These are phyloP conservation scores for Erpobdella octoculata DNA, from an alignment of 2,888 invertebrate genomes.

Conservation along the genomic window DNA sequence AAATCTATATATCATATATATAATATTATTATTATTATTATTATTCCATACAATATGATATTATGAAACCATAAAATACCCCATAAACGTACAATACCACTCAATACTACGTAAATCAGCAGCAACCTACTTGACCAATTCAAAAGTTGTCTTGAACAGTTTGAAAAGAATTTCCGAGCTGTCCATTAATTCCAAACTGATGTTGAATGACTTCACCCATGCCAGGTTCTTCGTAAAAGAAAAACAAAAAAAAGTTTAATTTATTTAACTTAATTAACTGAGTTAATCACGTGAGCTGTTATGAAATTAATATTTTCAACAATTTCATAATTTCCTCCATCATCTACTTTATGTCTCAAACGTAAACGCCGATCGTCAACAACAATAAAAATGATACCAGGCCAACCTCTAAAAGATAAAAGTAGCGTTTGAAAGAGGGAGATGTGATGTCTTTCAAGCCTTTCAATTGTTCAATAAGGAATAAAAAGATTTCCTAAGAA, in stretches of 20 bases:
- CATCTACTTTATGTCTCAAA: no score
- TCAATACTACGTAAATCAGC: no score
- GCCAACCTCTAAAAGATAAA: constrained; percentile 75
- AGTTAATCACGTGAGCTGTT: neutral
- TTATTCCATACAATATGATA: neutral
- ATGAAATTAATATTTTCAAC: neutral
- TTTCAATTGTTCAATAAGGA: constrained; percentile 82
- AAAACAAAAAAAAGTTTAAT: constrained; percentile 1
- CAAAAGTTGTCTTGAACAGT: constrained; percentile 85
- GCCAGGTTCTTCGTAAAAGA: constrained; percentile 65
- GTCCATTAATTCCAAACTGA: constrained; percentile 95
- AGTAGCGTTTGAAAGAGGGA: constrained; percentile 92
- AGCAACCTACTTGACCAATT: constrained; percentile 86
- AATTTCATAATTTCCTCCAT: neutral
- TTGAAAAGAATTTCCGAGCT: constrained; percentile 92
- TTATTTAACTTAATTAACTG: neutral
- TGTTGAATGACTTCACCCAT: constrained; percentile 94
- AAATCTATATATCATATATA: no score
- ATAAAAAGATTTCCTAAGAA: constrained; percentile 64
- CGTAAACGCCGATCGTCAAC: neutral
- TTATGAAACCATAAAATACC: constrained; percentile 4
- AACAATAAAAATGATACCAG: neutral
- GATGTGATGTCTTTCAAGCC: constrained; percentile 92
- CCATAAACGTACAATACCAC: neutral
- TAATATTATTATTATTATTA: neutral